Evolutionary conservation across 2,888 invertebrate species (phyloP), one percentile per base, ranked within the genome.

Genomic region (Sphinx pinastri): DNA sequence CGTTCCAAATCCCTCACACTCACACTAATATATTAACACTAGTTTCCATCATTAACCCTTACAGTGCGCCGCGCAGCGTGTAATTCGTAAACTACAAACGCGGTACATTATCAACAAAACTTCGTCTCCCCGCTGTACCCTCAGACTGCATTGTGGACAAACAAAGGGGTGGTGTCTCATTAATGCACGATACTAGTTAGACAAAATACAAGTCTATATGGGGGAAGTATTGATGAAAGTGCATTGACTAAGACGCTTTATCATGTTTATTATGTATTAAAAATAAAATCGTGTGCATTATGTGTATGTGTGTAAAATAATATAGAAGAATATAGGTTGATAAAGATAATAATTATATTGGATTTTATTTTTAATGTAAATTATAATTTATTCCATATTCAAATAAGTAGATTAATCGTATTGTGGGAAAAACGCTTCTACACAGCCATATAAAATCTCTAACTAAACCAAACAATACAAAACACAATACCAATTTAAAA

Each of bases 81-180:
- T 63, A 63, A 63, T 49, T 49, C 19, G 19, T 63, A 63, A 49
- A 63, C 47, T 63, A 49, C 63, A 63, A 63, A 63, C 19, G 63
- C 19, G 6, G 49, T 47, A 49, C 63, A 19, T 63, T 13, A 63
- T 49, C 81, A 81, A 77, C 77, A 76, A 77, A 84, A 87, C 84
- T 84, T 84, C 76, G 76, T 79, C 78, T 77, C 75, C 74, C 71
- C 72, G 73, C 72, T 80, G 78, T 80, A 82, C 83, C 75, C 73
- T 74, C 81, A 84, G 83, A 83, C 85, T 76, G 79, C 77, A 88
- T 89, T 88, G 88, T 88, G 78, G 70, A 75, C 71, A 81, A 84
- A 89, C 88, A 90, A 88, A 81, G 82, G 73, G 73, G 70, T 74
- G 77, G 77, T 81, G 77, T 75, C 81, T 86, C 85, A 87, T 88